These are phyloP conservation scores for Coendou prehensilis DNA, from an alignment of 2,797 vertebrate species.

Conservation along the genomic window DNA sequence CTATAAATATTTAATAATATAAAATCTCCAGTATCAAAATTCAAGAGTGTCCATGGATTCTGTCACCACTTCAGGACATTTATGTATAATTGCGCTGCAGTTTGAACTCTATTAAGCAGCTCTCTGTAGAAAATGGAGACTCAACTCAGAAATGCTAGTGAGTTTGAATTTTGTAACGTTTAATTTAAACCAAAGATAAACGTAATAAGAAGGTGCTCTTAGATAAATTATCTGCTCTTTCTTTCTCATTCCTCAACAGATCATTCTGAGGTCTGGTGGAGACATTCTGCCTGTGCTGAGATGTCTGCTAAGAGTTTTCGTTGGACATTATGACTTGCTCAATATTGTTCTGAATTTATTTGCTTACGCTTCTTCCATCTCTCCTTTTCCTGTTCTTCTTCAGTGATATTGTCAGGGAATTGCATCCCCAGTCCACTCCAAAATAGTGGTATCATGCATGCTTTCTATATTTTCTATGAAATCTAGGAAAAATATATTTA, in stretches of 20 bases:
- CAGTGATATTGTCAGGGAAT: background rate
- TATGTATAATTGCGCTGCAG: background rate
- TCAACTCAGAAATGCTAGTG: background rate
- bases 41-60: background rate
- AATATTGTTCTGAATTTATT: background rate
- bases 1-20: background rate
- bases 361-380: background rate
- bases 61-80: background rate
- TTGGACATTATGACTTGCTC: background rate
- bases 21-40: background rate
- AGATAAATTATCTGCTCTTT: background rate
- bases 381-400: background rate
- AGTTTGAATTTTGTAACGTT: background rate
- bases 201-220: background rate
- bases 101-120: background rate
- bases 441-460: background rate
- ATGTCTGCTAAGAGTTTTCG: background rate
- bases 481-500: background rate
- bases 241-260: background rate
- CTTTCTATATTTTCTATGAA: background rate
- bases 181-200: background rate
- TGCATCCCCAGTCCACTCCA: background rate
- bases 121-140: background rate
- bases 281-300: background rate
- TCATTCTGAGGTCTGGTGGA: background rate